Base-by-base conservation (phyloP, 2,797 vertebrate species). In the Helarctos malayanus region DNA sequence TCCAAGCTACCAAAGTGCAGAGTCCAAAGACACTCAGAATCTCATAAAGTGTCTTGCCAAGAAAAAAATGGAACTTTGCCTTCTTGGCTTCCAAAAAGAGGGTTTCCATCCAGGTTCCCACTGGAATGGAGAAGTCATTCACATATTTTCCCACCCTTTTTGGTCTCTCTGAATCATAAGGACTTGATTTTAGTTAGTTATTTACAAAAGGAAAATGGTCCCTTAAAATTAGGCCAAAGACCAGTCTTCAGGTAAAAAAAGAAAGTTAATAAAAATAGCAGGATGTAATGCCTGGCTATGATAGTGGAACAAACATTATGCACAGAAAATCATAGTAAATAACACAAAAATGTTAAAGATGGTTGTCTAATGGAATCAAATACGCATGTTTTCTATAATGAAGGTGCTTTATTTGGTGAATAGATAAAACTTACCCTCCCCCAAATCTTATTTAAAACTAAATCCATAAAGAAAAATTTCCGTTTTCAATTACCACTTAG, bases 71-170 rank as follows among this genome's bases (percentile, higher is more conserved):
- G 97, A 98, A 97, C 95, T 95, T 90, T 94, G 96, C 96, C 96
- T 94, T 95, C 69, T 97, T 98, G 98, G 98, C 98, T 98, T 97
- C 90, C 81, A 87, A 47, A 96, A 95, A 88, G 94, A 98, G 91
- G 13, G 80, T 80, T 94, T 94, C 63, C 69, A 92, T 97, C 98
- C 95, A 97, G 97, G 96, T 91, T 97, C 97, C 90, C 97, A 97
- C 90, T 94, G 95, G 81, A 96, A 86, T 52, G 90, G 63, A 97
- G 96, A 92, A 97, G 96, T 88, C 80, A 94, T 76, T 97, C 97
- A 97, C 97, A 97, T 95, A 97, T 41, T 97, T 98, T 97, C 98
- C 96, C 98, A 98, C 85, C 96, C 96, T 91, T 95, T 87, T 92
- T 92, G 93, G 82, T 95, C 71, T 86, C 78, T 97, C 61, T 94